A percentile compares a stretch with the other conserved stretches of the same genome.
phyloP scores from a whole-genome alignment of 1,140 invertebrate genomes.

The Colletes gigas region DNA sequence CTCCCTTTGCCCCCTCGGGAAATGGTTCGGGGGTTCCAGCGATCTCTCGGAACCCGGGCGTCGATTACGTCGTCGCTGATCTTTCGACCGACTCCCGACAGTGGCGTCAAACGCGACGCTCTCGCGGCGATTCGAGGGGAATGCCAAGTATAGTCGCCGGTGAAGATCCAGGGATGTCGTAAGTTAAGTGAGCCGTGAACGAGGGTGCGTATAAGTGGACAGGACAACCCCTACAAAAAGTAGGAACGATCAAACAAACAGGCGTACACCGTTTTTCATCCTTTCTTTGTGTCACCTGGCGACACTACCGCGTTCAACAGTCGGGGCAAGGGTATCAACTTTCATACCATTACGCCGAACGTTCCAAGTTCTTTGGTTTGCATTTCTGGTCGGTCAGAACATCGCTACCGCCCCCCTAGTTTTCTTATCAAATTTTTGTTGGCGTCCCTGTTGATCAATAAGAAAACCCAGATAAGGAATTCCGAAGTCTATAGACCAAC shows the following conservation, averaged over 20 bases:
- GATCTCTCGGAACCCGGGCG: background rate
- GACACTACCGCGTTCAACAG: no score
- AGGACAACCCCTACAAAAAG: background rate
- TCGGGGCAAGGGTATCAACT: no score
- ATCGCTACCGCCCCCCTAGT: no score
- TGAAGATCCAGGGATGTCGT: background rate
- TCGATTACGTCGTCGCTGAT: background rate
- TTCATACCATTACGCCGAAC: no score
- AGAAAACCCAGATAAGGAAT: no score
- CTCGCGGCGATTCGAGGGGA: background rate
- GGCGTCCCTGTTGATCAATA: no score
- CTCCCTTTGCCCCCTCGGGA: background rate
- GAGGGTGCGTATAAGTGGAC: background rate
- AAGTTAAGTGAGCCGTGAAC: background rate
- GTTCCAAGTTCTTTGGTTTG: no score
- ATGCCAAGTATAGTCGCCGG: background rate
- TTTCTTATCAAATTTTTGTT: no score
- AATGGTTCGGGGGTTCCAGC: background rate
- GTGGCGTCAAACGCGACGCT: background rate
- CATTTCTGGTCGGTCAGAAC: no score
- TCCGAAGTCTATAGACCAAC: no score
- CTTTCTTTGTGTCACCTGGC: background rate
- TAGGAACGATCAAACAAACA: background rate
- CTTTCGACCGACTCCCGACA: background rate
- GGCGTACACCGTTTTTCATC: no score